Base-by-base conservation (phyloP, 1,140 invertebrate genomes). In the Bombus superbus region DNA sequence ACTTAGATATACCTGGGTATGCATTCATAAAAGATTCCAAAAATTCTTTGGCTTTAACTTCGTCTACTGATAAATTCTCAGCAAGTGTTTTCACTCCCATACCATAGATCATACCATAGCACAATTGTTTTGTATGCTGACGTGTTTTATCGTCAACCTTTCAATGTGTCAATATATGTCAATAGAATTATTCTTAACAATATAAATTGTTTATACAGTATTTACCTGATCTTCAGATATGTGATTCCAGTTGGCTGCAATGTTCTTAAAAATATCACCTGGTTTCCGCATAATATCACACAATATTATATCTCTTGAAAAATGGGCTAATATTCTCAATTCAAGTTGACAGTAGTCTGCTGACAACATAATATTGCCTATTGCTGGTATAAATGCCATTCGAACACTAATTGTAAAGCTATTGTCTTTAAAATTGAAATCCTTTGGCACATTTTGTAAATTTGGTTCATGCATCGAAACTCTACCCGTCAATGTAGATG, bases 91-190 rank as follows among this genome's bases (percentile, higher is more conserved):
- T 98, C 25, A 96, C 96, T 22, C 99, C 98, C 97, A 99, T 99
- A n/a, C 99, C 99, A 94, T 99, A 99, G 74, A 99, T 97, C 89
- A 99, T 98, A 15, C 98, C 99, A 95, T 99, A 99, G 91, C 98
- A 99, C 28, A 99, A 96, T 95, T 99, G 97, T 94, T 99, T 99
- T 0, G 98, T 97, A 91, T 97, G 97, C 91, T 98, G 98, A 72
- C 99, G 96, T 88, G 98, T 95, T 79, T 97, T 96, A 73, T 97
- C 96, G 32, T 97, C 96, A 0, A 99, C 97, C 97, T 97, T 85
- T 85, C 15, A 86, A 92, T 6, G 6, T 35, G 44, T 11, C 8
- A 32, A 42, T 76, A 66, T 64, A 22, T 22, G 47, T 53, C 1
- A 53, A 53, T 62, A 40, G 22, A 35, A 77, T 83, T 75, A 89